A percentile compares a stretch with the other conserved stretches of the same genome.
Conservation (phyloP, 1,140 invertebrate species). For the Rhagoletis pomonella region DNA sequence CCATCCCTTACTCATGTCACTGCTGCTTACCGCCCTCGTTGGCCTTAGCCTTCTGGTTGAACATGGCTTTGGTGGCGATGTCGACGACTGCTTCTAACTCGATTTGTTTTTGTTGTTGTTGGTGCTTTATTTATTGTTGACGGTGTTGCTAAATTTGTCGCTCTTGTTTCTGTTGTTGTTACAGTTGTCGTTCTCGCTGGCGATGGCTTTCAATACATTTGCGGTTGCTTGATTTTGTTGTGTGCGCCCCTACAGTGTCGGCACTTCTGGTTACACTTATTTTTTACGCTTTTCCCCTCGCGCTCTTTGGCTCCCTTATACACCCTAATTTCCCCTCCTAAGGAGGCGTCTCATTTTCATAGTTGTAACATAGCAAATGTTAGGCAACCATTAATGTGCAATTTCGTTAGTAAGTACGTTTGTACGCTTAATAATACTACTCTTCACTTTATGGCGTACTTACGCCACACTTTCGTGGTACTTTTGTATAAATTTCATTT, state of each 20-base stretch:
- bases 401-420: background rate
- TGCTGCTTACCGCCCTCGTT: background rate
- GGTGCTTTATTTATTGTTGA: background rate
- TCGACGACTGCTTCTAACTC: background rate
- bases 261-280: background rate
- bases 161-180: background rate
- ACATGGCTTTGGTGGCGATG: background rate
- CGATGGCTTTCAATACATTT: constrained; percentile 4
- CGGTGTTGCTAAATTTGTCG: constrained; percentile 17
- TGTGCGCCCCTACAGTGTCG: background rate
- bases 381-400: background rate
- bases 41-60: background rate
- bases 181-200: too few species aligned
- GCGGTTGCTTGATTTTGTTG: background rate
- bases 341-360: background rate
- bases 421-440: constrained; percentile 13
- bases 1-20: background rate
- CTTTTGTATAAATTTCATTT: constrained; percentile 43
- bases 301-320: background rate
- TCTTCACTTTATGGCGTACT: constrained; percentile 35
- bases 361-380: background rate
- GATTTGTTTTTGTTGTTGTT: background rate
- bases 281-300: background rate
- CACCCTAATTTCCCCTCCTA: background rate
- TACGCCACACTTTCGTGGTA: background rate